A percentile compares a stretch with the other conserved stretches of the same genome.
phyloP scores from a whole-genome alignment of 2,888 invertebrate genomes.

The Drepanosiphum platanoidis region DNA sequence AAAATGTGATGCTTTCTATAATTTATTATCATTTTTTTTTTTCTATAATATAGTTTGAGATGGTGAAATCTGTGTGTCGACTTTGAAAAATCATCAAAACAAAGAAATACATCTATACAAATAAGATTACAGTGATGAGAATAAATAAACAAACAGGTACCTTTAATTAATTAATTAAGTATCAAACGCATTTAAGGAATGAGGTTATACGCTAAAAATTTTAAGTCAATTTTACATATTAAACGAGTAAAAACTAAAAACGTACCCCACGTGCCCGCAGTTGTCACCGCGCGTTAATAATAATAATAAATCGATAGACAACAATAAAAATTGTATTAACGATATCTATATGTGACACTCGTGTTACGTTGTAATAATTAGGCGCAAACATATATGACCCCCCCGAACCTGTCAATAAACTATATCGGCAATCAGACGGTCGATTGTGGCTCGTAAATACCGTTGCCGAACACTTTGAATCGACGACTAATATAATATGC shows the following conservation, averaged over 20 bases:
- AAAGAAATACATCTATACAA: no score
- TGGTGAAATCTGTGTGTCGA: no score
- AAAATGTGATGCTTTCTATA: no score
- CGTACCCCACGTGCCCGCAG: background rate
- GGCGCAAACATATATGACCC: background rate
- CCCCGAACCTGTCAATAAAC: slow-evolving; percentile 28
- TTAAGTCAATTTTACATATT: no score
- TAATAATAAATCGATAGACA: slow-evolving; percentile 1
- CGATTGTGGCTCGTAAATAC: background rate
- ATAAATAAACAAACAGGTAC: no score
- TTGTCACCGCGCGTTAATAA: background rate
- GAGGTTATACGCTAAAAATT: no score
- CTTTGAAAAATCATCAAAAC: no score
- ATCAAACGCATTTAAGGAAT: no score
- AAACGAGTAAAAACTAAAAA: background rate
- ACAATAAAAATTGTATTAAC: slow-evolving; percentile 7
- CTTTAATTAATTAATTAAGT: no score
- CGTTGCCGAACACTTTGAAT: background rate
- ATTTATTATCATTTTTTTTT: no score
- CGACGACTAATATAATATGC: background rate
- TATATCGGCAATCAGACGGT: slow-evolving; percentile 23
- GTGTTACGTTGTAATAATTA: background rate
- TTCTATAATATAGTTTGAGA: no score
- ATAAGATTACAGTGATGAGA: no score
- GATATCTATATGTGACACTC: background rate